phyloP scores from a whole-genome alignment of 2,113 vertebrate genomes.

The Cyphomyrus plagiostoma region DNA sequence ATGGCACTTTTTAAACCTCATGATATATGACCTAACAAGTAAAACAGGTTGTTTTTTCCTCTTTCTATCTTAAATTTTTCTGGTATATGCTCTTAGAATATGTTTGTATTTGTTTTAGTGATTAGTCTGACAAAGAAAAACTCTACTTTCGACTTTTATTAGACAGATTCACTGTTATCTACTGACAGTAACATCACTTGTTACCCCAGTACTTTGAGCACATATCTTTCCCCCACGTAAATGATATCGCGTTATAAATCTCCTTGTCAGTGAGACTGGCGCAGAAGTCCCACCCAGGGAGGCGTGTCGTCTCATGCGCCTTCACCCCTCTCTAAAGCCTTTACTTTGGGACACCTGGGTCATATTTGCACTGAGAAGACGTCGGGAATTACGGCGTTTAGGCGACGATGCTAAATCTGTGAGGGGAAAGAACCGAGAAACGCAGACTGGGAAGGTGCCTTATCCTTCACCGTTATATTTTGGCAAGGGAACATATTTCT shows the following conservation, averaged over 20 bases:
- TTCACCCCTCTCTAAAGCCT: background rate
- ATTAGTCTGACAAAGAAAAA: background rate
- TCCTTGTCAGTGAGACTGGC: background rate
- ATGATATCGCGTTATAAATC: background rate
- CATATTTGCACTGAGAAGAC: background rate
- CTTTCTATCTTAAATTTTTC: background rate
- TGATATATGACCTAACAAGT: background rate
- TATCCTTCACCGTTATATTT: background rate
- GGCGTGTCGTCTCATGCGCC: background rate
- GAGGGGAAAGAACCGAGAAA: background rate
- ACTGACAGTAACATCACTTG: background rate
- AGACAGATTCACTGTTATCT: background rate
- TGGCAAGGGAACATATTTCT: background rate
- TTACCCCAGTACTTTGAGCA: background rate
- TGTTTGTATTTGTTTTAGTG: background rate
- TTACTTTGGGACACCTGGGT: constrained; percentile 12
- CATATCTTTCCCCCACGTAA: background rate
- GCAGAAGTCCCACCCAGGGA: background rate
- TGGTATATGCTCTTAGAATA: background rate
- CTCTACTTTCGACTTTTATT: background rate
- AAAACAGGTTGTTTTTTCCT: background rate
- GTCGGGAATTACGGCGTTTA: background rate
- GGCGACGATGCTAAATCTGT: background rate
- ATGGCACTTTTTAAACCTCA: background rate
- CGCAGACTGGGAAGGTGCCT: background rate